Percentiles rank a stretch among this genome's conserved stretches.
Conservation (phyloP, 2,797 vertebrate species). For the Rhyacichthys aspro region DNA sequence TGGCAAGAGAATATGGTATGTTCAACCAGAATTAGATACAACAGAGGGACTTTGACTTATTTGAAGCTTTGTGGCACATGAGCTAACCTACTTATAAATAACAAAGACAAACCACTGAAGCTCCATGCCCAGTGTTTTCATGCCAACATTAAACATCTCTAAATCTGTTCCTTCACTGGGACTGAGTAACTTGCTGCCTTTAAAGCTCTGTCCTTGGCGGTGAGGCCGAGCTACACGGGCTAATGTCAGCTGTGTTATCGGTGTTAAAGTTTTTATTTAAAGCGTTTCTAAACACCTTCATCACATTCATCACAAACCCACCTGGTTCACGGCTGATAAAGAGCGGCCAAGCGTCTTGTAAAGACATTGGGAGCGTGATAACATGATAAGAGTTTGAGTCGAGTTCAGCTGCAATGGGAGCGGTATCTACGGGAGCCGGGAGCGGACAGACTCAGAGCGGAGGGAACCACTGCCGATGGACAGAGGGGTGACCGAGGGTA, state of each 20-base stretch:
- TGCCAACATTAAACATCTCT: background rate
- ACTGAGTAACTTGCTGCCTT: background rate
- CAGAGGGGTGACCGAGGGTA: background rate
- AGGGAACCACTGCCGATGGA: constrained; percentile 22
- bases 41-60: too few relatives aligned
- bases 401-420: background rate
- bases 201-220: constrained; percentile 31
- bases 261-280: too few relatives aligned
- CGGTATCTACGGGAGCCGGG: constrained; percentile 11
- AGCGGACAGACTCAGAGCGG: constrained; percentile 3
- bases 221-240: constrained; percentile 46
- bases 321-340: constrained; percentile 82
- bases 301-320: constrained; percentile 45
- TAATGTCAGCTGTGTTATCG: constrained; percentile 6
- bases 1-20: too few relatives aligned
- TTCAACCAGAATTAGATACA: too few relatives aligned
- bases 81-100: too few relatives aligned
- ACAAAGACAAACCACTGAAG: too few relatives aligned
- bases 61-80: too few relatives aligned
- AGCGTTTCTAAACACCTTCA: background rate
- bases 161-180: background rate
- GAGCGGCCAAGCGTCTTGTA: constrained; percentile 80
- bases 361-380: constrained; percentile 79
- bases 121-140: background rate
- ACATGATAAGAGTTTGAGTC: constrained; percentile 50